phyloP scores from a whole-genome alignment of 2,797 vertebrate species.

The Limnodromus scolopaceus region DNA sequence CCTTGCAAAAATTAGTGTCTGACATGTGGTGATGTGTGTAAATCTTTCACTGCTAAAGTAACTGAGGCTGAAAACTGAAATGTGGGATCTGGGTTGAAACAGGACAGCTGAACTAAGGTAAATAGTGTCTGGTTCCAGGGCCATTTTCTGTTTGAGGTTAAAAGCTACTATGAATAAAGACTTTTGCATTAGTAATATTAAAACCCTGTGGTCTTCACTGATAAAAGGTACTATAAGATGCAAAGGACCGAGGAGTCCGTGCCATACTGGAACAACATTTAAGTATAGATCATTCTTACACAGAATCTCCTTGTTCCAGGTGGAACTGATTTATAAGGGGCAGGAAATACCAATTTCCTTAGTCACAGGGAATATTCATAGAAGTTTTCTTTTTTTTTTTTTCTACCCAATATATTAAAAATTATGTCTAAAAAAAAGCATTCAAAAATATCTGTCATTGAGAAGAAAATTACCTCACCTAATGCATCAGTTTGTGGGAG shows the following conservation, averaged over 20 bases:
- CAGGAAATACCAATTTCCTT: background rate
- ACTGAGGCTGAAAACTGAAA: constrained; percentile 7
- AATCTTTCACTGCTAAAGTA: background rate
- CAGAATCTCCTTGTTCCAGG: background rate
- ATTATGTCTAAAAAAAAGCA: background rate
- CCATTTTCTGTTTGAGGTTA: background rate
- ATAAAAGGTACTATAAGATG: background rate
- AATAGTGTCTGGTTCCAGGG: background rate
- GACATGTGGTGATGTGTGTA: background rate
- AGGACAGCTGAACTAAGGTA: background rate
- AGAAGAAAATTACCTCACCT: background rate
- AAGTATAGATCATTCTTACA: background rate
- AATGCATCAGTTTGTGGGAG: background rate
- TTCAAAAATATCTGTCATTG: background rate
- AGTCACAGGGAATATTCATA: background rate
- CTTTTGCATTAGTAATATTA: background rate
- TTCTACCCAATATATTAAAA: background rate
- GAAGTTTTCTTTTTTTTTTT: background rate
- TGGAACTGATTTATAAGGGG: background rate
- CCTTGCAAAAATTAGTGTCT: background rate
- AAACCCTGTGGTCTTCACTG: background rate
- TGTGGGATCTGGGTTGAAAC: background rate
- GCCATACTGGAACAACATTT: background rate
- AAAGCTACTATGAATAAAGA: background rate
- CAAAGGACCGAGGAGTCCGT: background rate